These are phyloP conservation scores for Shinisaurus crocodilurus DNA, from an alignment of 2,113 vertebrate species.

Conservation along the genomic window DNA sequence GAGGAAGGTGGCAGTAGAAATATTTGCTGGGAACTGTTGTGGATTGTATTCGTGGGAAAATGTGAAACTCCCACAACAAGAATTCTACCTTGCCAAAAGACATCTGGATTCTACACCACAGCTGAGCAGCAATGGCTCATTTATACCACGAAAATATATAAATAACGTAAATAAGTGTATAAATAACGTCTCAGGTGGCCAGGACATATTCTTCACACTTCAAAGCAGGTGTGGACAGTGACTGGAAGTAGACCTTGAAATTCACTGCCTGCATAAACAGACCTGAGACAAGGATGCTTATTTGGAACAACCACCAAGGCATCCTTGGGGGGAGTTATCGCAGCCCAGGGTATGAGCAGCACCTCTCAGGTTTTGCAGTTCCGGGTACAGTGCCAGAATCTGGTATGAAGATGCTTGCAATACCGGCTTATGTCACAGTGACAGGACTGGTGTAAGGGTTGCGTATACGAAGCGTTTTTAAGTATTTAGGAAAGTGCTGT, in stretches of 20 bases:
- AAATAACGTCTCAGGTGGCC: neutral
- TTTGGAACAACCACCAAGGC: neutral
- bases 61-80: neutral
- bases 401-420: neutral
- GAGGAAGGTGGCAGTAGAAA: neutral
- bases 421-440: too few species aligned
- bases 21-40: neutral
- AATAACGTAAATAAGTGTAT: neutral
- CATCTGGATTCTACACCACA: neutral
- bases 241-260: neutral
- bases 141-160: neutral
- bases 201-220: neutral
- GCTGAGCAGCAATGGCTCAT: neutral
- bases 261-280: neutral
- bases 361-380: neutral
- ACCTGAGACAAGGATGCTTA: neutral
- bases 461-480: neutral
- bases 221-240: neutral
- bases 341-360: neutral
- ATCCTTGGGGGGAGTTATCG: neutral
- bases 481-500: neutral
- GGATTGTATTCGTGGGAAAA: neutral
- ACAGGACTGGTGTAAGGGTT: neutral
- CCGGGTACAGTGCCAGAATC: neutral
- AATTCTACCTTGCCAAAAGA: neutral